Conservation (phyloP, 2,113 vertebrate species). For the Ovis canadensis region DNA sequence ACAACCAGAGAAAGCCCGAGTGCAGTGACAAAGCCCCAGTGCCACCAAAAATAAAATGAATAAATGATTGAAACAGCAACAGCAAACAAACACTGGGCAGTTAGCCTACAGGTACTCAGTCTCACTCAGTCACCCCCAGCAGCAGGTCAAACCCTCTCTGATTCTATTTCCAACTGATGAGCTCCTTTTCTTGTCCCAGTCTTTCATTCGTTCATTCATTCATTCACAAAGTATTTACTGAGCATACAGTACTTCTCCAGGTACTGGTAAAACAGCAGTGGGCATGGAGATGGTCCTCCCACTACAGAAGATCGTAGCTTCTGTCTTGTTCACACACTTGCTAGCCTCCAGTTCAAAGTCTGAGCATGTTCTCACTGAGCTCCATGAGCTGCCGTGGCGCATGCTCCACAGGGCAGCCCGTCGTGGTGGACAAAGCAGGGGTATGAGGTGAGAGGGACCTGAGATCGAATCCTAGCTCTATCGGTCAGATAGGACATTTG, state of each 20-base stretch:
- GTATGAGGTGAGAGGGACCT: background rate
- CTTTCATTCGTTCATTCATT: background rate
- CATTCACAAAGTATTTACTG: background rate
- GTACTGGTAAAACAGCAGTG: background rate
- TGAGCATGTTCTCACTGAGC: background rate
- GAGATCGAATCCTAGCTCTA: background rate
- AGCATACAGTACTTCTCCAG: background rate
- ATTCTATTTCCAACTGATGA: background rate
- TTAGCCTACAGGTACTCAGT: background rate
- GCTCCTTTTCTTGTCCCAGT: background rate
- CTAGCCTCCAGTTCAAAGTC: background rate
- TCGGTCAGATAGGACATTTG: background rate
- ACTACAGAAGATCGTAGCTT: background rate
- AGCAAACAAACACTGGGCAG: background rate
- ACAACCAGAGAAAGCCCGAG: background rate
- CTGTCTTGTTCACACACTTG: background rate
- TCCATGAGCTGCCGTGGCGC: background rate
- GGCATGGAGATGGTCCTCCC: background rate
- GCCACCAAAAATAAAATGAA: background rate
- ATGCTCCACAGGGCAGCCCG: background rate
- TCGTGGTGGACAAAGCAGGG: background rate
- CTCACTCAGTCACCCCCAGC: background rate
- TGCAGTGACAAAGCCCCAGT: background rate
- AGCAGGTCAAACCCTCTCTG: background rate
- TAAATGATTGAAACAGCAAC: background rate